Percentiles rank a stretch among this genome's conserved stretches.
These are phyloP conservation scores for Dreissena rostriformis DNA, from an alignment of 1,140 invertebrate genomes.

Conservation along the genomic window DNA sequence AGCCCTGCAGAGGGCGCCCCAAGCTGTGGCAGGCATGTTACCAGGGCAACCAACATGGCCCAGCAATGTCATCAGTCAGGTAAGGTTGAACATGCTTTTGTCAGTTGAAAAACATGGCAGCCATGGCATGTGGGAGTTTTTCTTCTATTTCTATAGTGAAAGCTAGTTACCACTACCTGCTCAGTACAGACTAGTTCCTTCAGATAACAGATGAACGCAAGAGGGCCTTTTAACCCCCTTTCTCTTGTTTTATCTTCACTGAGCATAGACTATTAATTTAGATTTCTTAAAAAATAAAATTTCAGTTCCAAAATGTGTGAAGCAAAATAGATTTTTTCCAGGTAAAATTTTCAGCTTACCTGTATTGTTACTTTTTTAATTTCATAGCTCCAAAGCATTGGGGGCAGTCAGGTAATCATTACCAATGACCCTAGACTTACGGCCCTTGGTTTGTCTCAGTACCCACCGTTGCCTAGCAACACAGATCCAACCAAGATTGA, in stretches of 20 bases:
- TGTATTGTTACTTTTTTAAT: background rate
- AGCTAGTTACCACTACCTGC: too few species aligned
- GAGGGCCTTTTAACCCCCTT: too few species aligned
- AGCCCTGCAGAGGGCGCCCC: slow-evolving; percentile 94
- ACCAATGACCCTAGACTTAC: slow-evolving; percentile 93
- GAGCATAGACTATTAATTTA: too few species aligned
- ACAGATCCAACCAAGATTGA: slow-evolving; percentile 96
- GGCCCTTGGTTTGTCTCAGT: slow-evolving; percentile 92
- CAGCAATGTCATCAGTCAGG: slow-evolving; percentile 90
- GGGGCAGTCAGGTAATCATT: slow-evolving; percentile 91
- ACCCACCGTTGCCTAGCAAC: slow-evolving; percentile 95
- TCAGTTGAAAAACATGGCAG: background rate
- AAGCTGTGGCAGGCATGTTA: slow-evolving; percentile 87
- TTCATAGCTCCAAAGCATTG: slow-evolving; percentile 84
- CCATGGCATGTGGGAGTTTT: background rate
- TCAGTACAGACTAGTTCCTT: too few species aligned
- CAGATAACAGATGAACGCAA: too few species aligned
- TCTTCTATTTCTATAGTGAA: too few species aligned
- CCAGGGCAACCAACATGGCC: slow-evolving; percentile 81
- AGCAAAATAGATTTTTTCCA: too few species aligned
- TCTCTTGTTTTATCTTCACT: too few species aligned
- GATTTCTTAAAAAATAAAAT: too few species aligned
- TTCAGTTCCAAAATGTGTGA: too few species aligned
- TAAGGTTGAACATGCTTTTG: slow-evolving; percentile 59
- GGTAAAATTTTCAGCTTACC: too few species aligned